Conservation (phyloP, 37 sponge, comb jelly and placozoan species). For the Agelas oroides region DNA sequence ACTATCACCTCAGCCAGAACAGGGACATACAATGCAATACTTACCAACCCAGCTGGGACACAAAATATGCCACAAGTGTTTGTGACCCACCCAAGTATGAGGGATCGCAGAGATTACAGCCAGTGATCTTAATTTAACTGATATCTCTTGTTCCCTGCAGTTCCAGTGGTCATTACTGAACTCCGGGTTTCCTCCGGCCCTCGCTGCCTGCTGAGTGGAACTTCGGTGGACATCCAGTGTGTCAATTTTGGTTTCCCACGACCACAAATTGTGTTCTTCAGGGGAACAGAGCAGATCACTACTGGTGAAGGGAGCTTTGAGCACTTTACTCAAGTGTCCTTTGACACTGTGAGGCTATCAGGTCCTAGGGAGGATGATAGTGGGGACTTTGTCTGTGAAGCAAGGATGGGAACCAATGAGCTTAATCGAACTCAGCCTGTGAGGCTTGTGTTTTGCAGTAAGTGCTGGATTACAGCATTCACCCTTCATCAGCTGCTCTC, state of each 20-base stretch:
- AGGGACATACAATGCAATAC: slow-evolving; percentile 33
- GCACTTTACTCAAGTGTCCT: not conserved
- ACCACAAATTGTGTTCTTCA: slow-evolving; percentile 8
- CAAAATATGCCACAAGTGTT: not conserved
- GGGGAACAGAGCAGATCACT: not conserved
- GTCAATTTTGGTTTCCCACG: slow-evolving; percentile 39
- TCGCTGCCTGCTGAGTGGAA: slow-evolving; percentile 20
- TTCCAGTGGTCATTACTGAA: not conserved
- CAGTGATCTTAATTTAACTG: not conserved
- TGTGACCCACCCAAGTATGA: slow-evolving; percentile 35
- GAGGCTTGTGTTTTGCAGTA: slow-evolving; percentile 15
- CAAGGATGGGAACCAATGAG: not conserved
- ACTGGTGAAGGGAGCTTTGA: not conserved
- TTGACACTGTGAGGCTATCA: too few relatives aligned
- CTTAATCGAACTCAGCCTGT: not conserved
- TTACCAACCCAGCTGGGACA: not conserved
- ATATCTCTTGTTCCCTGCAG: not conserved
- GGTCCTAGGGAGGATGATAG: not conserved
- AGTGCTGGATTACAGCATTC: not conserved
- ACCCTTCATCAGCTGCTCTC: not conserved
- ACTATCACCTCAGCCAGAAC: not conserved
- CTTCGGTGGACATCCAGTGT: slow-evolving; percentile 33
- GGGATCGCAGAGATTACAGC: too few relatives aligned
- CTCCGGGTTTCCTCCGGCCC: not conserved
- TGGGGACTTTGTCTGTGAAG: not conserved